Percentiles rank a stretch among this genome's conserved stretches.
These are phyloP conservation scores for Periophthalmus magnuspinnatus DNA, from an alignment of 2,797 vertebrate genomes.

Conservation along the genomic window DNA sequence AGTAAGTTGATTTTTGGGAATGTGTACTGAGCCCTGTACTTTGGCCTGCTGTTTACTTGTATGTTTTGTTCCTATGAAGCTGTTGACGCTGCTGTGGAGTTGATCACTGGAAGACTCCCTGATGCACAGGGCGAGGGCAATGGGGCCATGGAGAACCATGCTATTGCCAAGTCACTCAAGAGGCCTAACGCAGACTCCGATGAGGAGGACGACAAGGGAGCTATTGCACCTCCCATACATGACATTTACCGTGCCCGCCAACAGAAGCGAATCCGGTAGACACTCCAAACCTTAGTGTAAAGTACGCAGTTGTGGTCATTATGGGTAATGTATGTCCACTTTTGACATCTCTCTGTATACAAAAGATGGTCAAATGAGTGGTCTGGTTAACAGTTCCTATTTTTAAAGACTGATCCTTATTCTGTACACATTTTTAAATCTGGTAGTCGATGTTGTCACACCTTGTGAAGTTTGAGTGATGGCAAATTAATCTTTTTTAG, in stretches of 20 bases:
- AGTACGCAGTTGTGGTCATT: constrained; percentile 31
- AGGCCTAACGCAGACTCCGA: constrained; percentile 96
- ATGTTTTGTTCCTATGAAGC: constrained; percentile 65
- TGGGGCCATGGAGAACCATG: constrained; percentile 90
- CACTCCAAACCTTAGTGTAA: constrained; percentile 52
- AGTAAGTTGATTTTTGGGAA: constrained; percentile 80
- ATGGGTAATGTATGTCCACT: constrained; percentile 35
- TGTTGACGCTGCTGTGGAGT: constrained; percentile 91
- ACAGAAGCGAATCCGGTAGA: constrained; percentile 97
- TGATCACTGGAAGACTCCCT: constrained; percentile 90
- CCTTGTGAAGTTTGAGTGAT: constrained; percentile 71
- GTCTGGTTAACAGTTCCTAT: constrained; percentile 76
- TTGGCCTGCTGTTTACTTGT: not conserved
- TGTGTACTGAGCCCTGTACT: not conserved
- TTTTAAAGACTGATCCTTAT: constrained; percentile 82
- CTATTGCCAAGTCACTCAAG: constrained; percentile 89
- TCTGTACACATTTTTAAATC: constrained; percentile 84
- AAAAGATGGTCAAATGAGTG: constrained; percentile 45
- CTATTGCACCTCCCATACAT: constrained; percentile 92
- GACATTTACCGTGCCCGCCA: constrained; percentile 98
- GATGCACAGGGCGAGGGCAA: constrained; percentile 90
- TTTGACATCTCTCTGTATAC: constrained; percentile 32
- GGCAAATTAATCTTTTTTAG: constrained; percentile 61
- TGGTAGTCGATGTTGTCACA: constrained; percentile 65
- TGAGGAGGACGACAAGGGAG: constrained; percentile 96